Conservation (phyloP, 1,140 invertebrate species). For the Musca domestica region DNA sequence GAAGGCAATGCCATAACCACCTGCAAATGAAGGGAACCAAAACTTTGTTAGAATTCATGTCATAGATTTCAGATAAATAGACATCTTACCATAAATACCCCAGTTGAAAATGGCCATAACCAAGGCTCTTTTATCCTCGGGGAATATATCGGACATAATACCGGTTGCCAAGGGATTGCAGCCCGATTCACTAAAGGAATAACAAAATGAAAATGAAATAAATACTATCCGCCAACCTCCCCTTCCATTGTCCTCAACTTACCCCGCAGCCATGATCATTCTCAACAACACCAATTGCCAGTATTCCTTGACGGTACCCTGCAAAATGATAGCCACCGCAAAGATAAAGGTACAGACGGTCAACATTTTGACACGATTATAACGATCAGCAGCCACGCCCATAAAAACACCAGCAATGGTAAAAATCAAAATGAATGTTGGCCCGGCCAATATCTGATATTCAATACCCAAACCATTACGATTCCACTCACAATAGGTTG, state of each 20-base stretch:
- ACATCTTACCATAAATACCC: conserved; percentile 75
- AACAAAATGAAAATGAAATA: not conserved
- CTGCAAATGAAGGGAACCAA: too few species aligned
- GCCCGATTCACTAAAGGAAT: conserved; percentile 70
- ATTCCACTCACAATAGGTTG: conserved; percentile 81
- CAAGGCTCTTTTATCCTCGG: conserved; percentile 76
- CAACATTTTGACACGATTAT: conserved; percentile 72
- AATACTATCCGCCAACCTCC: not conserved
- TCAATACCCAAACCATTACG: conserved; percentile 89
- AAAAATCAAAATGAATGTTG: conserved; percentile 87
- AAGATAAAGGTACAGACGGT: conserved; percentile 76
- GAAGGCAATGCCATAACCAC: conserved; percentile 89
- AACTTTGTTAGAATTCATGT: too few species aligned
- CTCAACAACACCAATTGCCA: conserved; percentile 86
- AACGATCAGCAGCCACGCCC: conserved; percentile 81
- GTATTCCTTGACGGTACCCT: conserved; percentile 79
- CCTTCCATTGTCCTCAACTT: conserved; percentile 41
- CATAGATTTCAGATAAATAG: too few species aligned
- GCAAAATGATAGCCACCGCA: conserved; percentile 77
- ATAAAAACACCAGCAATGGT: conserved; percentile 82
- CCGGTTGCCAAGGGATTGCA: conserved; percentile 85
- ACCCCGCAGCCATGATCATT: conserved; percentile 85
- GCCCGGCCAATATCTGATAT: conserved; percentile 89
- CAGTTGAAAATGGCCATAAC: conserved; percentile 94
- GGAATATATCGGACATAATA: conserved; percentile 82